Conservation (phyloP, 2,797 vertebrate species). For the Lagodon rhomboides region DNA sequence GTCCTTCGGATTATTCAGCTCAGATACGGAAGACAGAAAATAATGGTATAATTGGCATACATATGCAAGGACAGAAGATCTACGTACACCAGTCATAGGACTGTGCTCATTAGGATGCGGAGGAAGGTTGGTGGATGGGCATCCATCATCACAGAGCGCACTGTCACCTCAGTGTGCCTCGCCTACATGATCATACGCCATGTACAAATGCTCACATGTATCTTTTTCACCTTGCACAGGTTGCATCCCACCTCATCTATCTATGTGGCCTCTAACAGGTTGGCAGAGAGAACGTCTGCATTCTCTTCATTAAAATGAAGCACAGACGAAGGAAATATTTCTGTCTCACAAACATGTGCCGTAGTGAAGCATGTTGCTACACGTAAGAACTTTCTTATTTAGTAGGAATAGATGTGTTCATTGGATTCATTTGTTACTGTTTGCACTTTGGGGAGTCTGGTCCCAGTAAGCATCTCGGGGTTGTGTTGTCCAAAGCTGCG, state of each 20-base stretch:
- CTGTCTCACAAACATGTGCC: not conserved
- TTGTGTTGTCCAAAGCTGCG: constrained; percentile 37
- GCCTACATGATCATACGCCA: constrained; percentile 49
- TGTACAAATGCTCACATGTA: constrained; percentile 48
- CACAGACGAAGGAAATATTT: not conserved
- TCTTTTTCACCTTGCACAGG: constrained; percentile 48
- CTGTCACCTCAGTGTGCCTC: constrained; percentile 58
- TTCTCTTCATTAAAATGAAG: constrained; percentile 36
- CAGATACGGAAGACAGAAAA: constrained; percentile 28
- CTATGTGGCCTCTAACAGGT: constrained; percentile 35
- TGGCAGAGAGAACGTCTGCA: constrained; percentile 10
- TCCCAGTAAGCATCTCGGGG: constrained; percentile 25
- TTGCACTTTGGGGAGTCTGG: constrained; percentile 7
- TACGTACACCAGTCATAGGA: constrained; percentile 48
- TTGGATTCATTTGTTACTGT: constrained; percentile 9
- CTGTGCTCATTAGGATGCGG: constrained; percentile 70
- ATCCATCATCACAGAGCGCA: constrained; percentile 68
- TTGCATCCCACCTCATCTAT: constrained; percentile 55
- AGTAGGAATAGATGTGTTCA: constrained; percentile 2
- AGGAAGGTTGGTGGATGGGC: constrained; percentile 58
- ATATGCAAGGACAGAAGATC: constrained; percentile 57
- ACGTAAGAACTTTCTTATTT: not conserved
- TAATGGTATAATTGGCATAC: constrained; percentile 60
- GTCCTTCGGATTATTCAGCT: constrained; percentile 68
- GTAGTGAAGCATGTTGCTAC: not conserved